Evolutionary conservation across 1,140 invertebrate genomes (phyloP), one percentile per base, ranked within the genome.

Genomic region (Diachasmimorpha longicaudata): DNA sequence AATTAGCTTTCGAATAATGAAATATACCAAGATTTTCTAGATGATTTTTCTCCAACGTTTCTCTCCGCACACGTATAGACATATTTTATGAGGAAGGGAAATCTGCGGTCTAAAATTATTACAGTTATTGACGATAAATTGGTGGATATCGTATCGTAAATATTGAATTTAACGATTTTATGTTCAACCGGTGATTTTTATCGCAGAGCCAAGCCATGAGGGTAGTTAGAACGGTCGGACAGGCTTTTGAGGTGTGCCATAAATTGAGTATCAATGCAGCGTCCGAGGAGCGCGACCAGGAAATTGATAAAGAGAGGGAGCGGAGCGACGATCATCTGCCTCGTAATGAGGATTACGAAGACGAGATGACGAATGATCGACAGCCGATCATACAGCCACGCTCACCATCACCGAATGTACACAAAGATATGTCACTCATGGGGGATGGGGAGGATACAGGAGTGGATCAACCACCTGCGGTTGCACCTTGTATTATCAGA

Each of bases 211-310:
- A 99, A 91, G 98, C 98, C 4, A 98, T 99, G 96, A 92, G 95
- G 82, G 96, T 99, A 80, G 98, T 99, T 46, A 92, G 98, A 82
- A 99, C 98, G 0, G 97, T 99, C 77, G 98, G 98, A 39, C 98
- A 99, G 90, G 98, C 98, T 19, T 99, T 99, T 90, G 98, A 99
- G 90, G 97, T 99, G 84, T 99, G 97, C 91, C 97, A 99, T 92
- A 98, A 98, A 90, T 92, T 96, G 87, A 94, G 94, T 81, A 86
- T 91, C 63, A 90, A 88, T 79, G 83, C 89, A 66, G 88, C 91
- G 9, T 80, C 85, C 44, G 82, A 81, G 52, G 81, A 82, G 4
- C 78, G 79, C 46, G 79, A 85, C 66, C 79, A 74, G 44, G 84
- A 84, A 19, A 84, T 88, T 25, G 85, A 86, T 44, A 82, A 83